Base-by-base conservation (phyloP, 2,797 vertebrate species). In the Pyrrhura leucotis region DNA sequence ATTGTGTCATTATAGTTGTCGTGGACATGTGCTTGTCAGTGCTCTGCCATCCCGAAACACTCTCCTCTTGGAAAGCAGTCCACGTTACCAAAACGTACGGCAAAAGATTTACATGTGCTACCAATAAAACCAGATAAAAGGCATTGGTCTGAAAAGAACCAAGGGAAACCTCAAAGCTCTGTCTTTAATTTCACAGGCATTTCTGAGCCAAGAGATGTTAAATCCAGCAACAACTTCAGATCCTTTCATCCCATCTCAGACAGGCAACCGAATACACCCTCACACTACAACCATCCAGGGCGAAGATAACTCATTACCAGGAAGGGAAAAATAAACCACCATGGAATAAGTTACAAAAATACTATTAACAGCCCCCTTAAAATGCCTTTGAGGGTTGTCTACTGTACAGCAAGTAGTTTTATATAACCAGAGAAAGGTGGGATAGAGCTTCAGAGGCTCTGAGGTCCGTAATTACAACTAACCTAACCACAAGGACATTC, bases 121-220 rank as follows among this genome's bases (percentile, higher is more conserved):
- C 71, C 59, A 93, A 90, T 94, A 92, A 81, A 82, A 72, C 45
- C 68, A 23, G 6, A 85, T 86, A 89, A 94, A 95, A 96, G 65
- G 53, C 79, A 59, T 17, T 63, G 58, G 79, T 73, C 79, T 92
- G 89, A 94, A 75, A 79, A 65, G 66, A 95, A 91, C 59, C 82
- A 81, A 85, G n/a, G 56, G 48, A 95, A 96, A 89, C 82, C 95
- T 95, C 89, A 86, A 76, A 35, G 51, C 69, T 91, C 93, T 96
- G 96, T 67, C 94, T 96, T 94, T 90, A 93, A 95, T 95, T 96
- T 91, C 56, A 42, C 44, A 76, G 63, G 53, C 88, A 45, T 25
- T 88, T 80, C 77, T 90, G 59, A 91, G 89, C 88, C 91, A 96
- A 92, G 33, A 78, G 31, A 92, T 65, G 77, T 89, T 84, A 94